Base-by-base conservation (phyloP, 1,140 invertebrate genomes). In the Hylaeus volcanicus region DNA sequence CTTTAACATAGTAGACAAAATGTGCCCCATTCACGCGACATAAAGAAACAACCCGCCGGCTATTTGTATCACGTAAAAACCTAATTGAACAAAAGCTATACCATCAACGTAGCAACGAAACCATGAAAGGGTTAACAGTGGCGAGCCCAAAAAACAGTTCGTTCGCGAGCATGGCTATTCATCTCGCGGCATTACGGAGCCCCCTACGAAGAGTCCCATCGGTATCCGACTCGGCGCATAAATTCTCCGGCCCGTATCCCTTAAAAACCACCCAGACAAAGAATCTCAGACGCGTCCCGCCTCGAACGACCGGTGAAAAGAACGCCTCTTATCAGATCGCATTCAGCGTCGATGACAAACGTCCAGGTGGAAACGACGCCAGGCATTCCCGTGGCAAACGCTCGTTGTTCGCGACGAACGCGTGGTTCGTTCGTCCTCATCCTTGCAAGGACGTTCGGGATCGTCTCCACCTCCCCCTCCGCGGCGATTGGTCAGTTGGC, bases 391-490 rank as follows among this genome's bases (percentile, higher is more conserved):
- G 43, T 9, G 43, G 64, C 43, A 6, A 48, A 48, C 5, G 64
- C 26, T 26, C 26, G 26, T 26, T 26, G 26, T 26, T 41, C 39
- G 9, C 69, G 14, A 4, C 26, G 53, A 9, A 58, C 51, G 8
- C 26, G 43, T 5, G 15, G 56, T 45, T 61, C 60, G 56, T 45
- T 61, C 60, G 56, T 58, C 56, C 77, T 86, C 88, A 91, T 91
- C 92, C 92, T 92, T 93, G 90, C 91, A 93, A 93, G 92, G 92
- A 92, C 92, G 90, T 82, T 71, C 74, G 2, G 41, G 45, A 15
- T 43, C 48, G 14, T 66, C 56, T 41, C 26, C 45, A 72, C 37
- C 48, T 41, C n/a, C 15, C 6, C 9, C 0, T 43, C n/a, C 14
- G 37, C 45, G 14, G 64, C 64, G 80, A 60, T 72, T 41, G 51